These are phyloP conservation scores for Pica pica DNA, from an alignment of 2,113 vertebrate species.

Conservation along the genomic window DNA sequence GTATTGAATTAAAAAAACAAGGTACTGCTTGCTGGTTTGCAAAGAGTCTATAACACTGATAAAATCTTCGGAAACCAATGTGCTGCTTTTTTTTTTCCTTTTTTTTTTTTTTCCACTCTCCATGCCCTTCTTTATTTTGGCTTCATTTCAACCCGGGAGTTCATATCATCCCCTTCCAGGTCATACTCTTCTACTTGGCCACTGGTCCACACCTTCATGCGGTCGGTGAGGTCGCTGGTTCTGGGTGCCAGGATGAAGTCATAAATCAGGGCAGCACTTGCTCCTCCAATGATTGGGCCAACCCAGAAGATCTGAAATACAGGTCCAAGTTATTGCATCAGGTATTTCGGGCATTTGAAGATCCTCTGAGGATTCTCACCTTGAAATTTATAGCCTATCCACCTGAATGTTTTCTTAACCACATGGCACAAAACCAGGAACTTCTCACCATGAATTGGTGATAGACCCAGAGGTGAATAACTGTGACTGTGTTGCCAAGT, in stretches of 20 bases:
- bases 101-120: neutral
- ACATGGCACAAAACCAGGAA: neutral
- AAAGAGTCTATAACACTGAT: conserved; percentile 69
- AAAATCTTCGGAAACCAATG: conserved; percentile 47
- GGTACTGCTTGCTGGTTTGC: conserved; percentile 61
- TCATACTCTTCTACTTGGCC: conserved; percentile 87
- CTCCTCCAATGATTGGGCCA: conserved; percentile 75
- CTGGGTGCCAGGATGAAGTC: conserved; percentile 80
- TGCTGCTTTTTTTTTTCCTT: neutral
- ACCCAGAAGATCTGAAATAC: conserved; percentile 79
- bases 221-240: conserved; percentile 76
- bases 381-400: neutral
- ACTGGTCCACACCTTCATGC: conserved; percentile 87
- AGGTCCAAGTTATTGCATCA: neutral
- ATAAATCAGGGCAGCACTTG: conserved; percentile 74
- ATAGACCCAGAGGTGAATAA: neutral
- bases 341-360: neutral
- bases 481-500: neutral
- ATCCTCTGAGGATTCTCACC: neutral
- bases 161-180: conserved; percentile 72
- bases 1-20: conserved; percentile 24
- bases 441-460: neutral
- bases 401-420: neutral
- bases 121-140: conserved; percentile 69
- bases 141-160: conserved; percentile 81